phyloP scores from a whole-genome alignment of 37 sponge, comb jelly and placozoan species.

The Amphimedon queenslandica region DNA sequence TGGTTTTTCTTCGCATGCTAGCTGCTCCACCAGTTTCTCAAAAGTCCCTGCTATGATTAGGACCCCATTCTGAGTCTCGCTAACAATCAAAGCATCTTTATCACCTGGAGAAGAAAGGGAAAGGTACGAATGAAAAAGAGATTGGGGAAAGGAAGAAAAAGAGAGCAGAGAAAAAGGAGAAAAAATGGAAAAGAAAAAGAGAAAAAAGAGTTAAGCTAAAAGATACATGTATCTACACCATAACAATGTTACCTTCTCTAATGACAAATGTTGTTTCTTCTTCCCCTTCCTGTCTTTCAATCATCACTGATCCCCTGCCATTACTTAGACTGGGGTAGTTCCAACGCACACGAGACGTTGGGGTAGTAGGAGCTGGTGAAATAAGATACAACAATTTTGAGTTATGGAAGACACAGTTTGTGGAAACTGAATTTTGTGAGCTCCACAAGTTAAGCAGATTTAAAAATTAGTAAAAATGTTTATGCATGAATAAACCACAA shows the following conservation, averaged over 20 bases:
- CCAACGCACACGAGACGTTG: neutral
- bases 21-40: constrained; percentile 72
- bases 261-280: constrained; percentile 39
- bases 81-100: constrained; percentile 44
- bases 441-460: too few relatives aligned
- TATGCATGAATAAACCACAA: neutral
- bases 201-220: too few relatives aligned
- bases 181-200: neutral
- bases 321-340: neutral
- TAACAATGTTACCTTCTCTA: constrained; percentile 37
- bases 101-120: too few relatives aligned
- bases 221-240: neutral
- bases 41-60: constrained; percentile 67
- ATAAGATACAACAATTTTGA: neutral
- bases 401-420: too few relatives aligned
- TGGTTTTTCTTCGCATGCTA: constrained; percentile 72
- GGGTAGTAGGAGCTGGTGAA: neutral
- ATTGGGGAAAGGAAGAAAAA: neutral
- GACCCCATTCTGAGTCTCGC: constrained; percentile 22
- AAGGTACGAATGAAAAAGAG: too few relatives aligned
- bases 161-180: neutral
- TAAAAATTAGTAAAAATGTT: too few relatives aligned
- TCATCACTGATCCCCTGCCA: constrained; percentile 18
- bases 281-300: constrained; percentile 17
- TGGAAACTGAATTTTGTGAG: too few relatives aligned